Percentiles rank a stretch among this genome's conserved stretches.
Conservation (phyloP, 2,888 invertebrate genomes). For the Seladonia tumulorum region DNA sequence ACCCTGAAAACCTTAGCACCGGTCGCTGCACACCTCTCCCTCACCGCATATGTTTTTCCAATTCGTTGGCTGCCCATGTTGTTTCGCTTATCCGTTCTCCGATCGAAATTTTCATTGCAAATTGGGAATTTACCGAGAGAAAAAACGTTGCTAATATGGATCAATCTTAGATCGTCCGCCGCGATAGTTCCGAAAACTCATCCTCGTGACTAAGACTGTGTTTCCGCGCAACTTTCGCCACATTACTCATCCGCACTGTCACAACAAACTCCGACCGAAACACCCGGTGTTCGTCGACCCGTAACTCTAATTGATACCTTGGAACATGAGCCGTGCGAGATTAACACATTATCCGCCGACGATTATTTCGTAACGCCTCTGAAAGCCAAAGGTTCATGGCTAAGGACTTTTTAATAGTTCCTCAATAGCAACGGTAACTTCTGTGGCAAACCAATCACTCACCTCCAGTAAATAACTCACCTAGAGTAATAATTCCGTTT, state of each 20-base stretch:
- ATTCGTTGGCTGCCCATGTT: neutral
- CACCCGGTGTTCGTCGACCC: neutral
- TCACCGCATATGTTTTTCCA: neutral
- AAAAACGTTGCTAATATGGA: neutral
- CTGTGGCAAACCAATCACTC: too few species aligned
- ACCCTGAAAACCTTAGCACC: neutral
- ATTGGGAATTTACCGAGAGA: neutral
- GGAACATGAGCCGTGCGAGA: neutral
- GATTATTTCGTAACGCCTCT: too few species aligned
- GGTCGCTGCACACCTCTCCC: neutral
- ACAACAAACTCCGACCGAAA: neutral
- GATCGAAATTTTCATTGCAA: neutral
- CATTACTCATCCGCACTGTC: slow-evolving; percentile 1
- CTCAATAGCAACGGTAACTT: too few species aligned
- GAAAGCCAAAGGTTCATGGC: too few species aligned
- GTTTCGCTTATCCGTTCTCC: neutral
- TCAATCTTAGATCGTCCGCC: neutral
- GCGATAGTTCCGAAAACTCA: neutral
- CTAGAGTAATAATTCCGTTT: too few species aligned
- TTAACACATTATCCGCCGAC: too few species aligned
- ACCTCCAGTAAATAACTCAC: too few species aligned
- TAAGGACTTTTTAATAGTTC: too few species aligned
- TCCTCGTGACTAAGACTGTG: neutral
- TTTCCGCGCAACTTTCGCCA: neutral
- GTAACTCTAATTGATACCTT: neutral